Percentiles rank a stretch among this genome's conserved stretches.
These are phyloP conservation scores for Pycnonotus jocosus DNA, from an alignment of 2,113 vertebrate genomes.

Conservation along the genomic window DNA sequence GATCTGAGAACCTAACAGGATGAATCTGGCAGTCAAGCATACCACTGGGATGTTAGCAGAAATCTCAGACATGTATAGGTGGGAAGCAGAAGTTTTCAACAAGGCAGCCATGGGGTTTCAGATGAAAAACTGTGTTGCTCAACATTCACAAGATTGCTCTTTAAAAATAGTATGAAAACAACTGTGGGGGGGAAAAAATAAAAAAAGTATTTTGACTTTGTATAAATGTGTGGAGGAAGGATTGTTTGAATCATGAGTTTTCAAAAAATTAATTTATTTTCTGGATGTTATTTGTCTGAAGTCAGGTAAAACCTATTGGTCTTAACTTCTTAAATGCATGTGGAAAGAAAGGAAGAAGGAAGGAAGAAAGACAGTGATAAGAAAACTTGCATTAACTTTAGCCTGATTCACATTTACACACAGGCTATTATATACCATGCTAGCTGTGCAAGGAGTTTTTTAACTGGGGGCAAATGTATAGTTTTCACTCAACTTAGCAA, in stretches of 20 bases:
- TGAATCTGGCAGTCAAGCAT: not conserved
- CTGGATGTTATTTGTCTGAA: not conserved
- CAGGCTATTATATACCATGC: not conserved
- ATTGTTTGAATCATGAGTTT: not conserved
- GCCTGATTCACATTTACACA: not conserved
- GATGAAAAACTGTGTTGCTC: not conserved
- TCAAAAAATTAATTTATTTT: not conserved
- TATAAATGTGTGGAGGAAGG: not conserved
- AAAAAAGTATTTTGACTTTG: not conserved
- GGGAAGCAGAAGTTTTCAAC: not conserved
- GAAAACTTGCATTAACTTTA: not conserved
- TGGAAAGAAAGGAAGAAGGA: not conserved
- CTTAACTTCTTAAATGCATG: not conserved
- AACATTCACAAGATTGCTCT: not conserved
- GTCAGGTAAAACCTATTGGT: not conserved
- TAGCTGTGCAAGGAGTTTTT: not conserved
- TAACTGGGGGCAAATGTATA: not conserved
- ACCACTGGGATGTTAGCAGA: not conserved
- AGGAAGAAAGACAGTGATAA: not conserved
- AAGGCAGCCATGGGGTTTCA: not conserved
- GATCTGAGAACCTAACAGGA: not conserved
- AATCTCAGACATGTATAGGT: not conserved
- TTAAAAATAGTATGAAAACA: not conserved
- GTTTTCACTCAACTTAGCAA: not conserved
- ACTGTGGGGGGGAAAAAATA: not conserved